These are phyloP conservation scores for Syrphus vitripennis DNA, from an alignment of 2,888 invertebrate genomes.

Conservation along the genomic window DNA sequence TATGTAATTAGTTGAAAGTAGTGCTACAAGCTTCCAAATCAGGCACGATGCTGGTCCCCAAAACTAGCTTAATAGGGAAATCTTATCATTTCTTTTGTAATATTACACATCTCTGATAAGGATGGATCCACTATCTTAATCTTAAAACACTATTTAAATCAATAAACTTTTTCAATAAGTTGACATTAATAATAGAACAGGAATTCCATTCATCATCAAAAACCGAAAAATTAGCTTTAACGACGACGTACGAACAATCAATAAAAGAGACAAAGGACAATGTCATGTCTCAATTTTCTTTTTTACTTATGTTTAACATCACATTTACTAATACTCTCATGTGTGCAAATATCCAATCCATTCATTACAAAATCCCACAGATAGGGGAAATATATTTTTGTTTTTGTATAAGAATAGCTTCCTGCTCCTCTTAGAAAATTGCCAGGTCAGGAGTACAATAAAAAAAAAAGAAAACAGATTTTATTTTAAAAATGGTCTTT, in stretches of 20 bases:
- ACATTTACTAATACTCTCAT: neutral
- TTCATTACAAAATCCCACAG: slow-evolving; percentile 40
- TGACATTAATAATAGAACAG: too few species aligned
- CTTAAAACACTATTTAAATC: too few species aligned
- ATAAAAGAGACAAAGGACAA: slow-evolving; percentile 22
- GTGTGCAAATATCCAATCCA: neutral
- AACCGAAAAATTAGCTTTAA: neutral
- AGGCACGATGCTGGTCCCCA: too few species aligned
- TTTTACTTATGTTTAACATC: neutral
- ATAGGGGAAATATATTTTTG: neutral
- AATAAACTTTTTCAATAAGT: too few species aligned
- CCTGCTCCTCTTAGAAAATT: neutral
- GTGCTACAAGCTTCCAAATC: too few species aligned
- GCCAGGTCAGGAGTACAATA: neutral
- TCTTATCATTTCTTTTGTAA: too few species aligned
- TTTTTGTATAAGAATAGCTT: neutral
- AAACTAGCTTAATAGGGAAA: too few species aligned
- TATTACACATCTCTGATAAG: too few species aligned
- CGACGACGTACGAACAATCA: slow-evolving; percentile 21
- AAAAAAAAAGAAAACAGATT: neutral
- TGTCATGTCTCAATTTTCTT: slow-evolving; percentile 45
- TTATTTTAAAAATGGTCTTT: neutral
- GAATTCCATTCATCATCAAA: neutral
- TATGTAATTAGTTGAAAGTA: too few species aligned
- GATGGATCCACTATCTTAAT: too few species aligned